Evolutionary conservation across 2,888 invertebrate genomes (phyloP).

Genomic region (Morpho achilles): DNA sequence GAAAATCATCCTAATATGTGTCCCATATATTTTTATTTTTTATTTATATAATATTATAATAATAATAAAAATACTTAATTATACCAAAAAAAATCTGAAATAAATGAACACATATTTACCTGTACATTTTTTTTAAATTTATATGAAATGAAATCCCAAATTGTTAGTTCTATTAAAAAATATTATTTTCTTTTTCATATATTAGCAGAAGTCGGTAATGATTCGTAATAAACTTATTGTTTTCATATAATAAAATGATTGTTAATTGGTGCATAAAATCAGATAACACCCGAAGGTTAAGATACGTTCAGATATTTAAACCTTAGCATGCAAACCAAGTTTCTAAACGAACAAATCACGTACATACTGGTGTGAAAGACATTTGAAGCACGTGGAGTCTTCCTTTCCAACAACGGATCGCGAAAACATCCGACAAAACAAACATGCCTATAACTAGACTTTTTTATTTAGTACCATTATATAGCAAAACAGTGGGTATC

Average conservation of each 20-base stretch:
- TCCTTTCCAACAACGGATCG: slow-evolving; percentile 46
- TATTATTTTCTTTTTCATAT: too few species aligned
- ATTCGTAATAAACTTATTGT: background rate
- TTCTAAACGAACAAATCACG: slow-evolving; percentile 16
- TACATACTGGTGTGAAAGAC: slow-evolving; percentile 30
- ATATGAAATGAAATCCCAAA: too few species aligned
- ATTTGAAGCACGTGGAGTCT: slow-evolving; percentile 52
- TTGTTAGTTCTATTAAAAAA: too few species aligned
- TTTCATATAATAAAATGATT: background rate
- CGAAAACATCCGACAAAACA: slow-evolving; percentile 60
- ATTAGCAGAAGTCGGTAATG: background rate
- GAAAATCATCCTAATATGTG: too few species aligned
- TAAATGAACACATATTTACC: too few species aligned
- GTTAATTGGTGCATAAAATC: slow-evolving; percentile 25
- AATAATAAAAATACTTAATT: too few species aligned
- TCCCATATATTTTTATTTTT: too few species aligned
- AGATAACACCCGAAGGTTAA: slow-evolving; percentile 27
- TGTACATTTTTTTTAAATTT: too few species aligned
- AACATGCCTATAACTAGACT: slow-evolving; percentile 10
- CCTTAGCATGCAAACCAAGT: slow-evolving; percentile 26
- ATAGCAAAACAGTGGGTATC: too few species aligned
- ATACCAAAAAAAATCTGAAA: too few species aligned
- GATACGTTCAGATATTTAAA: slow-evolving; percentile 23
- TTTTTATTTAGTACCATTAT: too few species aligned
- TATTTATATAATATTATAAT: too few species aligned